Evolutionary conservation across 37 sponge, comb jelly and placozoan genomes (phyloP).

Genomic region (Eunapius fragilis): DNA sequence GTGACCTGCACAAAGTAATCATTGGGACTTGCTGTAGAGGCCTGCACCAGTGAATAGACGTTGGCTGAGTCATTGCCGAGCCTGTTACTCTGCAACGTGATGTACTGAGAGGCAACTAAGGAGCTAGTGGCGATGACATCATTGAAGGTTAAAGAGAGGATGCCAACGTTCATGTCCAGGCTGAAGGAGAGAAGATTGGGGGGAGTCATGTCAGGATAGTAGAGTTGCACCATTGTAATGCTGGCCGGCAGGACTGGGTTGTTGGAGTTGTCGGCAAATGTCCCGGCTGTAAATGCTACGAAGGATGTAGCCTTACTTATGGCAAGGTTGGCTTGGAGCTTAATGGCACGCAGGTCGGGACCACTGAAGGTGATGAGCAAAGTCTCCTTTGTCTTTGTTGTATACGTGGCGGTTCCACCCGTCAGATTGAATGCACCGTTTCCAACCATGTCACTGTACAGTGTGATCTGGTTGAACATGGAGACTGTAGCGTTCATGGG

Average conservation of each 20-base stretch:
- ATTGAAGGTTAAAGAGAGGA: constrained; percentile 70
- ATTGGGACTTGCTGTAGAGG: constrained; percentile 55
- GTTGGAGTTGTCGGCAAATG: constrained; percentile 74
- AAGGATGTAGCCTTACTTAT: constrained; percentile 43
- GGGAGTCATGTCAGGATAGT: constrained; percentile 52
- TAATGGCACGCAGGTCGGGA: constrained; percentile 68
- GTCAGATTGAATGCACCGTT: constrained; percentile 56
- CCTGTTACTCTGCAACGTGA: constrained; percentile 70
- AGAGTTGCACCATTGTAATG: neutral
- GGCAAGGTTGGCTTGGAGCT: constrained; percentile 74
- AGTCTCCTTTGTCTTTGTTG: constrained; percentile 15
- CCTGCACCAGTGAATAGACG: constrained; percentile 48
- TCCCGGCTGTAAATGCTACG: constrained; percentile 56
- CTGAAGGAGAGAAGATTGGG: constrained; percentile 69
- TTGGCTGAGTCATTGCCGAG: constrained; percentile 41
- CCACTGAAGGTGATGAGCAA: constrained; percentile 60
- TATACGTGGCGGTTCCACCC: constrained; percentile 58
- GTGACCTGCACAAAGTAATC: constrained; percentile 68
- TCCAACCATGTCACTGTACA: constrained; percentile 50
- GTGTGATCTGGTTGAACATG: constrained; percentile 45
- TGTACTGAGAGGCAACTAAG: constrained; percentile 47
- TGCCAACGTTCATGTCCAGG: constrained; percentile 83
- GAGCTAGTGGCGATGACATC: constrained; percentile 76
- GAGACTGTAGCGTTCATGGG: constrained; percentile 68
- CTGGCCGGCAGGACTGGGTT: constrained; percentile 38